Percentiles rank a stretch among this genome's conserved stretches.
Evolutionary conservation across 2,888 invertebrate genomes (phyloP).

Genomic region (Orgyia antiqua): DNA sequence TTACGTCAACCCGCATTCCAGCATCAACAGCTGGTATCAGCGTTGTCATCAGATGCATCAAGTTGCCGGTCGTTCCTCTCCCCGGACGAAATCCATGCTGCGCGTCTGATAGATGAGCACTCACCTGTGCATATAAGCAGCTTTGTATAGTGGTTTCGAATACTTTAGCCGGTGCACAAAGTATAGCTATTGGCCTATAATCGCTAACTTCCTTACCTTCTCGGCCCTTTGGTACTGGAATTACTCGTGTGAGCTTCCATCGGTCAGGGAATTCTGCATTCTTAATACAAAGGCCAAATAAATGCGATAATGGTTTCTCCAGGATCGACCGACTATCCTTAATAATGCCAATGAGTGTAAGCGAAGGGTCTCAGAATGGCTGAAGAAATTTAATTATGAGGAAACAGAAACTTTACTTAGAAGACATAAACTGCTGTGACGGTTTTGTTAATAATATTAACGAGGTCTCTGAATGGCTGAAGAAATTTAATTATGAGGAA

Average conservation of each 20-base stretch:
- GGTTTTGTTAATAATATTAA: too few species aligned
- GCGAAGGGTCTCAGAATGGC: too few species aligned
- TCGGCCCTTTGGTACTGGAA: too few species aligned
- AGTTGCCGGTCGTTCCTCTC: neutral
- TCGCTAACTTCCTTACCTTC: neutral
- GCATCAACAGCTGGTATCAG: slow-evolving; percentile 2
- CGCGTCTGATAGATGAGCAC: neutral
- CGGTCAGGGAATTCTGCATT: neutral
- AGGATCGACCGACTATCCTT: too few species aligned
- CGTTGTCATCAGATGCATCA: slow-evolving; percentile 4
- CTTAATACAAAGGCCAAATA: neutral
- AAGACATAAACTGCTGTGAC: too few species aligned
- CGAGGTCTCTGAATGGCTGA: too few species aligned
- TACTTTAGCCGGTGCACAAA: neutral
- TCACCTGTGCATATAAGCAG: neutral
- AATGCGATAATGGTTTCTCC: too few species aligned
- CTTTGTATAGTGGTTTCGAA: neutral
- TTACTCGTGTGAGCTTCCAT: neutral
- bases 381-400: too few species aligned
- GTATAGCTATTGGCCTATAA: neutral
- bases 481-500: too few species aligned
- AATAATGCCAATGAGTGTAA: too few species aligned
- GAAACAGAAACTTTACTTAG: too few species aligned
- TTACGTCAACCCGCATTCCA: slow-evolving; percentile 2
- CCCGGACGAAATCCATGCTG: neutral